These are phyloP conservation scores for Masticophis lateralis DNA, from an alignment of 2,797 vertebrate species.

Conservation along the genomic window DNA sequence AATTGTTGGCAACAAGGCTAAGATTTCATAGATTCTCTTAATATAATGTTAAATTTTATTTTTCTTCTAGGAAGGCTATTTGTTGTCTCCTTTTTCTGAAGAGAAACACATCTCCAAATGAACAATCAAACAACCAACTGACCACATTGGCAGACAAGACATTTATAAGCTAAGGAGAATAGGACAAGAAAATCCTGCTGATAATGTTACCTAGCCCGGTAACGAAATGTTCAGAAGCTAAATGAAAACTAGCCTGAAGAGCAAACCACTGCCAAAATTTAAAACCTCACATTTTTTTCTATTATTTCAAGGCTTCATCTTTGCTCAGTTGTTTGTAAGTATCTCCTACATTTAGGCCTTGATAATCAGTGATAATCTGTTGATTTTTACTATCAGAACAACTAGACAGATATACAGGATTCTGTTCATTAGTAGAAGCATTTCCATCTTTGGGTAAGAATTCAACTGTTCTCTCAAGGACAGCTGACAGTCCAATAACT, in stretches of 20 bases:
- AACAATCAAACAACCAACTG: too few species aligned
- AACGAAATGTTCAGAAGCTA: too few species aligned
- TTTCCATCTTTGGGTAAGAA: neutral
- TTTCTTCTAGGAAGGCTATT: neutral
- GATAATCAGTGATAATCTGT: neutral
- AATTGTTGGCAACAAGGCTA: neutral
- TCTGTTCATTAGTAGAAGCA: neutral
- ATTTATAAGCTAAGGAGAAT: too few species aligned
- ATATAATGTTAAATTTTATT: neutral
- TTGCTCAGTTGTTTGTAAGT: neutral
- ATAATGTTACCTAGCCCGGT: too few species aligned
- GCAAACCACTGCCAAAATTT: neutral
- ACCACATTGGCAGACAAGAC: too few species aligned
- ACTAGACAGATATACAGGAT: neutral
- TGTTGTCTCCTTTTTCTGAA: neutral
- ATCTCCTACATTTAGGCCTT: neutral
- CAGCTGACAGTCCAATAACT: neutral
- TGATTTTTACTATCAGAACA: neutral
- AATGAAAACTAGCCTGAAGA: neutral
- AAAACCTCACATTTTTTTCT: neutral
- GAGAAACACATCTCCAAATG: neutral
- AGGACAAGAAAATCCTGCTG: too few species aligned
- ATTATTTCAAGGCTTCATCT: neutral
- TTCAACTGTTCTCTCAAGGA: neutral
- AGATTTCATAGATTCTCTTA: neutral